phyloP scores from a whole-genome alignment of 2,113 vertebrate species.

The Bufo bufo region DNA sequence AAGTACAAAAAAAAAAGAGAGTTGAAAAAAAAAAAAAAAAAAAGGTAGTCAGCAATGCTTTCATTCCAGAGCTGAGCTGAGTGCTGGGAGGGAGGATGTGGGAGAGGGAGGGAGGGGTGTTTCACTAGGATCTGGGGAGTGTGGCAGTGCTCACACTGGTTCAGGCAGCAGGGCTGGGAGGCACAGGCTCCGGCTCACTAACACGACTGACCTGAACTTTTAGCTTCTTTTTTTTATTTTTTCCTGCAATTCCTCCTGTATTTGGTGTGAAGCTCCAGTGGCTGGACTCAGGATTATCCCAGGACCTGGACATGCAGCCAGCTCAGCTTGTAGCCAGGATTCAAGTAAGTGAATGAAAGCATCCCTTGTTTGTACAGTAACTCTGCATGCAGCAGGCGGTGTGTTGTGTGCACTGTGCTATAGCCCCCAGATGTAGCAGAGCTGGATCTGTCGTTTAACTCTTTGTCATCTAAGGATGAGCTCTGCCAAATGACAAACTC shows the following conservation, averaged over 20 bases:
- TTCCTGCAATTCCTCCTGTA: background rate
- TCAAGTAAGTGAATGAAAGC: slow-evolving; percentile 38
- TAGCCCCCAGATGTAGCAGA: background rate
- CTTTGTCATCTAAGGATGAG: background rate
- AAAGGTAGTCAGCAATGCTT: slow-evolving; percentile 24
- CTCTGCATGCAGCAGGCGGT: slow-evolving; percentile 20
- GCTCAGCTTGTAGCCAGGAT: background rate
- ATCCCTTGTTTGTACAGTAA: slow-evolving; percentile 11
- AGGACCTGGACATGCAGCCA: slow-evolving; percentile 7
- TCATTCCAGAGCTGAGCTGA: slow-evolving; percentile 44
- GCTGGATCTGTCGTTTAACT: background rate
- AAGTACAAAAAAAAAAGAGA: background rate
- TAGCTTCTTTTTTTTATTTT: background rate
- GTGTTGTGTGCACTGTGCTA: background rate
- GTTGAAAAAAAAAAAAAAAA: background rate
- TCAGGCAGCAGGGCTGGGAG: slow-evolving; percentile 5
- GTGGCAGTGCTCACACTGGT: slow-evolving; percentile 32
- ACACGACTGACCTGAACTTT: slow-evolving; percentile 28
- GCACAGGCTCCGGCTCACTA: background rate
- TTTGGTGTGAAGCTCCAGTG: background rate
- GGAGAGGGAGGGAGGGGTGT: slow-evolving; percentile 14
- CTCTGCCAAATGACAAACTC: no score
- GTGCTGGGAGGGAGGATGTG: slow-evolving; percentile 14
- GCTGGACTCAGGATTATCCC: background rate
- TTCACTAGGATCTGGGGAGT: slow-evolving; percentile 3